Base-by-base conservation (phyloP, 2,888 invertebrate genomes). In the Hofmannophila pseudospretella region DNA sequence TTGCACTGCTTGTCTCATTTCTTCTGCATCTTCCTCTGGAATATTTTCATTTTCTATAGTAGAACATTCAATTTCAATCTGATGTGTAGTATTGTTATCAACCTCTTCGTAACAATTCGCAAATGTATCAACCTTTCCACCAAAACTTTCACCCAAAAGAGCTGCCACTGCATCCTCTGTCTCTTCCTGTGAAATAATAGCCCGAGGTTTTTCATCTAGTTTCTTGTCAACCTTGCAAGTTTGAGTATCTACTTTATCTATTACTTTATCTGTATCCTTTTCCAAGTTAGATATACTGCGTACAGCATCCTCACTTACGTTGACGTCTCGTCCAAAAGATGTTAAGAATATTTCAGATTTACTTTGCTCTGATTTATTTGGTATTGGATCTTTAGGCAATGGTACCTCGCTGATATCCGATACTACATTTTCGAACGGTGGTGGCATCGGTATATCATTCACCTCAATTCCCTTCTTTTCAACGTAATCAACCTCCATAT, bases 151-250 rank as follows among this genome's bases (percentile, higher is more conserved):
- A 14, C 94, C 95, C 36, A 96, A 76, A 16, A 96, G 78, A 1
- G 96, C 96, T 5, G 96, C 96, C 0, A 96, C 96, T 0, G 96
- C 96, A 69, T 96, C 96, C 73, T 95, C 96, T 0, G 96, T 96
- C 78, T 96, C 96, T 80, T 96, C 96, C 74, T 96, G 96, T 0
- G 96, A 96, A 57, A 96, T 96, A 0, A 94, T 88, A 7, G 93
- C 94, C 32, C 95, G 89, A 0, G 93, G 93, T 61, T 94, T 95
- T 58, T 94, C 94, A 44, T 94, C 93, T 0, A 74, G 47, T 59
- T 90, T 91, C 34, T 90, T 90, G 5, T 89, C 89, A 2, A 80
- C 49, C 52, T 89, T 89, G 7, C 57, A 44, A 13, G 59, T 25
- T 36, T 60, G 54, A 8, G 55, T 38, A 34, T 81, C 80, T n/a